Evolutionary conservation across 2,888 invertebrate species (phyloP), one percentile per base, ranked within the genome.

Genomic region (Conistra vaccinii): DNA sequence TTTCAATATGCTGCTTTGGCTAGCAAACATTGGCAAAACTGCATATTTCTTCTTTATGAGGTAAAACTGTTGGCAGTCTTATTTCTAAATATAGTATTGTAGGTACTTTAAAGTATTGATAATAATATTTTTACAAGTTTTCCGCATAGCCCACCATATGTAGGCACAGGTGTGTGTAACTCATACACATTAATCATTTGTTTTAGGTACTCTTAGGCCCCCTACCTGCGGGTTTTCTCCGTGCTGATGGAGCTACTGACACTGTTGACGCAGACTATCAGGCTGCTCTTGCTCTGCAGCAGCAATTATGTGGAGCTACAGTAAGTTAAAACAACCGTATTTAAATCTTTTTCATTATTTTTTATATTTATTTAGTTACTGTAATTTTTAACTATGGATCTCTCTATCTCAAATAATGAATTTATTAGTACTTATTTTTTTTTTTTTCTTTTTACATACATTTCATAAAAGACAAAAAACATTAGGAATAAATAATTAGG

Each of bases 231-330:
- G 98, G 98, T 83, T 99, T 99, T 91, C 96, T 99, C 48, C 94
- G 97, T 53, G 94, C 97, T 5, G 97, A 96, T 76, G 97, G 97
- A 2, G 97, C 97, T 57, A 97, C 97, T 80, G 98, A 98, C 86
- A 98, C 98, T 88, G 97, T 98, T 87, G 98, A 98, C 67, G 97
- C 98, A 2, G 98, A 98, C 93, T 97, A 98, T 87, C 98, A 98
- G 92, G 97, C 98, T 20, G 98, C 98, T 0, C 91, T 98, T 61
- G 98, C 98, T 53, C 92, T 98, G 45, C 98, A 98, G 86, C 97
- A 98, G 80, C 98, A 98, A 86, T 92, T 97, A 70, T 94, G 97
- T 84, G 95, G 96, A 23, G 94, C 95, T 77, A 93, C 93, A 55
- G 96, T 94, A 89, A 92, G 85, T 92, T 32, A 0, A 23, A 29